A percentile compares a stretch with the other conserved stretches of the same genome.
phyloP scores from a whole-genome alignment of 2,888 invertebrate genomes.

The Heliconius ethilla region DNA sequence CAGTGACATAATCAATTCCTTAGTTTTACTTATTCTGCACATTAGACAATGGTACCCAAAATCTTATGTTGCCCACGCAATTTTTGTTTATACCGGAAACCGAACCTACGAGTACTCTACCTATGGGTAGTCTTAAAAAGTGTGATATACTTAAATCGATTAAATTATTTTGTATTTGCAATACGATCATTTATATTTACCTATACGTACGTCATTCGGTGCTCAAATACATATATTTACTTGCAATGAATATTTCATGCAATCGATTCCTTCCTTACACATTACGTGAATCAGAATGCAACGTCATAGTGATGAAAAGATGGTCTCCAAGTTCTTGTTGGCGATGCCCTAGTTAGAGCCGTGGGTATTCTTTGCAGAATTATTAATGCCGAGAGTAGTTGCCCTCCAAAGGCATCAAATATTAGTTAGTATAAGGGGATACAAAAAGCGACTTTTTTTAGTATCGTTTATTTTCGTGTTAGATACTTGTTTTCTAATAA shows the following conservation, averaged over 20 bases:
- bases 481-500: neutral
- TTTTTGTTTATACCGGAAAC: neutral
- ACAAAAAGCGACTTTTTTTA: neutral
- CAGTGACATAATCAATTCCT: too few species aligned
- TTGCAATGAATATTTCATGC: conserved; percentile 15
- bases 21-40: neutral
- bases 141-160: neutral
- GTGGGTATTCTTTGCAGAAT: conserved; percentile 47
- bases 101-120: neutral
- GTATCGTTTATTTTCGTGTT: neutral
- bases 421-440: conserved; percentile 14
- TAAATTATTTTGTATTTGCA: neutral
- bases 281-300: conserved; percentile 31
- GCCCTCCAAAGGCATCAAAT: conserved; percentile 45
- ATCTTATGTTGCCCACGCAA: neutral
- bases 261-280: neutral
- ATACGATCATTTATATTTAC: neutral
- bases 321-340: conserved; percentile 48
- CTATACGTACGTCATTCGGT: neutral
- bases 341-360: conserved; percentile 47
- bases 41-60: too few species aligned
- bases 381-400: conserved; percentile 49
- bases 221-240: neutral
- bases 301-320: conserved; percentile 49
- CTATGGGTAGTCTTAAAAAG: neutral